Conservation (phyloP, 2,113 vertebrate genomes). For the Engraulis encrasicolus region DNA sequence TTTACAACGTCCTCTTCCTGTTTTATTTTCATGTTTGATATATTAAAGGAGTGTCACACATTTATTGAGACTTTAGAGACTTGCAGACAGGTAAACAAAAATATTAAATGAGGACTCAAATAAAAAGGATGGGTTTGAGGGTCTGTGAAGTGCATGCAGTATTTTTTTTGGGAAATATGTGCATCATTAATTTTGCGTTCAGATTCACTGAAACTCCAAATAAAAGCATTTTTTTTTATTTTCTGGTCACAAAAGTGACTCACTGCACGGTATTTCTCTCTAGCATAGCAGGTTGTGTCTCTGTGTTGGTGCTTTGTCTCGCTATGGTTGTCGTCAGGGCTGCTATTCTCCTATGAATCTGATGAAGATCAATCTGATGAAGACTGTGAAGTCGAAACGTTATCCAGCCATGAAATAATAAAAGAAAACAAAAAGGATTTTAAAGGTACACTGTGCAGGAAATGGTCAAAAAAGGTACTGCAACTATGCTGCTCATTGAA, state of each 20-base stretch:
- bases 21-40: background rate
- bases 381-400: too few species aligned
- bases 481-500: too few species aligned
- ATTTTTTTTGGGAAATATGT: background rate
- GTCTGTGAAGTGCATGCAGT: background rate
- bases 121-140: too few species aligned
- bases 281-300: background rate
- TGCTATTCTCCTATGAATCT: too few species aligned
- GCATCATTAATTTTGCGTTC: background rate
- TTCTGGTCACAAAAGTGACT: background rate
- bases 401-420: too few species aligned
- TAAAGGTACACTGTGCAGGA: too few species aligned
- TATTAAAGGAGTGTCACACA: background rate
- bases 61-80: background rate
- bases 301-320: too few species aligned
- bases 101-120: background rate
- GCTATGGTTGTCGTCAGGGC: too few species aligned
- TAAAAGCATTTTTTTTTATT: background rate
- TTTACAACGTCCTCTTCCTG: background rate
- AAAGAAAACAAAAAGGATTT: too few species aligned
- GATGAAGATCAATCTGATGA: too few species aligned
- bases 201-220: background rate
- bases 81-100: background rate
- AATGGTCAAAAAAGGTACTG: too few species aligned
- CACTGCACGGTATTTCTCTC: background rate